Percentiles rank a stretch among this genome's conserved stretches.
These are phyloP conservation scores for Diadumene lineata DNA, from an alignment of 92 coral and sea anemone genomes.

Conservation along the genomic window DNA sequence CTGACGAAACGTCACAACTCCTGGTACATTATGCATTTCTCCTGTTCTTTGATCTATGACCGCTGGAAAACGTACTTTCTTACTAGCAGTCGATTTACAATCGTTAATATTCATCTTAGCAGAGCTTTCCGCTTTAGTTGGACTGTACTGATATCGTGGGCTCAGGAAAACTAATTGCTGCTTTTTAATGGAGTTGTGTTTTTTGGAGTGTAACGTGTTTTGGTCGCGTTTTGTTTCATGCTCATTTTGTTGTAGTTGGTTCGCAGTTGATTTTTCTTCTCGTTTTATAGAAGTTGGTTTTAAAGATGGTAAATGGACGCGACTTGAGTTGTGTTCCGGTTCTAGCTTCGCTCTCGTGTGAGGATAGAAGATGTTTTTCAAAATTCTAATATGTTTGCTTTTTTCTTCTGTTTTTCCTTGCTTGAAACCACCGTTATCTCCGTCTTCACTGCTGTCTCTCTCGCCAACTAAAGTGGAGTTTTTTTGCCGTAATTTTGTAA, in stretches of 20 bases:
- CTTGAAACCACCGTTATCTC: not conserved
- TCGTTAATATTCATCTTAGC: slow-evolving; percentile 34
- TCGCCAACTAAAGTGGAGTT: not conserved
- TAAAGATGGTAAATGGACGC: not conserved
- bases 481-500: slow-evolving; percentile 6
- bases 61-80: slow-evolving; percentile 27
- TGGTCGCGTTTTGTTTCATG: no score
- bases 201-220: no score
- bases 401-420: not conserved
- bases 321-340: not conserved
- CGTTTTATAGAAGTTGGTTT: not conserved
- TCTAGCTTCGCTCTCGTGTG: not conserved
- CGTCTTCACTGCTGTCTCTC: not conserved
- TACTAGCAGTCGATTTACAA: not conserved
- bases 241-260: no score
- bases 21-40: slow-evolving; percentile 38
- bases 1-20: slow-evolving; percentile 18
- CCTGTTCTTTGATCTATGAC: slow-evolving; percentile 48
- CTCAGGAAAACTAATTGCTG: slow-evolving; percentile 20
- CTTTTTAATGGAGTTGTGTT: not conserved
- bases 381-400: not conserved
- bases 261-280: not conserved
- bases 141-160: slow-evolving; percentile 14
- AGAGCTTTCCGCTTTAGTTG: slow-evolving; percentile 12
- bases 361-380: slow-evolving; percentile 5